Evolutionary conservation across 2,888 invertebrate species (phyloP).

Genomic region (Serrognathus titanus): DNA sequence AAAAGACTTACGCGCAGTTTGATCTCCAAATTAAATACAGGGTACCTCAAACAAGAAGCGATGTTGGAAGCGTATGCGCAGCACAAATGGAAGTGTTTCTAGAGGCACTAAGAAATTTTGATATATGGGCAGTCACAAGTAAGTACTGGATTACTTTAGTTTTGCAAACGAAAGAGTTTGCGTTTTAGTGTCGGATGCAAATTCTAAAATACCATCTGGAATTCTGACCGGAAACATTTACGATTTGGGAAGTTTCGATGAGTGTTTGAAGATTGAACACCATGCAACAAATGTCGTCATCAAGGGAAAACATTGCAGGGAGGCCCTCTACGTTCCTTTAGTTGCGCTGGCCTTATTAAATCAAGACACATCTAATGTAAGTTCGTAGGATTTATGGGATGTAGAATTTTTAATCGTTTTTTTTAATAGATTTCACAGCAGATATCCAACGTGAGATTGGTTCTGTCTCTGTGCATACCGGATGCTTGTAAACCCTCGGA

Average conservation of each 20-base stretch:
- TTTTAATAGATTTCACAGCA: no score
- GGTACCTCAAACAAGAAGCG: no score
- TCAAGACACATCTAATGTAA: no score
- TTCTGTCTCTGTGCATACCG: constrained; percentile 14
- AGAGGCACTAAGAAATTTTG: not conserved
- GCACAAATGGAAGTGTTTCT: not conserved
- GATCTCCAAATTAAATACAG: no score
- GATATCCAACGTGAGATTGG: not conserved
- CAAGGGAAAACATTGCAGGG: constrained; percentile 10
- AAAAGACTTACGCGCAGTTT: no score
- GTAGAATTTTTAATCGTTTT: no score
- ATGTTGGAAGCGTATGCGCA: not conserved
- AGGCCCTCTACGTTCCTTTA: no score
- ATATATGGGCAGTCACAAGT: not conserved
- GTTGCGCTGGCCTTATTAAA: no score
- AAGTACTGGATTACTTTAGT: not conserved
- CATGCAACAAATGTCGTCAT: not conserved
- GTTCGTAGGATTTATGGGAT: no score
- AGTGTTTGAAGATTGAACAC: constrained; percentile 17
- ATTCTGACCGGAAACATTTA: constrained; percentile 21
- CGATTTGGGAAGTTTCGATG: constrained; percentile 24
- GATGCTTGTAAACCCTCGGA: constrained; percentile 14
- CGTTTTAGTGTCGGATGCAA: constrained; percentile 23
- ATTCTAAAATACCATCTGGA: constrained; percentile 23
- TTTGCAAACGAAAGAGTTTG: no score